phyloP scores from a whole-genome alignment of 2,113 vertebrate genomes.

The Neotragus moschatus region DNA sequence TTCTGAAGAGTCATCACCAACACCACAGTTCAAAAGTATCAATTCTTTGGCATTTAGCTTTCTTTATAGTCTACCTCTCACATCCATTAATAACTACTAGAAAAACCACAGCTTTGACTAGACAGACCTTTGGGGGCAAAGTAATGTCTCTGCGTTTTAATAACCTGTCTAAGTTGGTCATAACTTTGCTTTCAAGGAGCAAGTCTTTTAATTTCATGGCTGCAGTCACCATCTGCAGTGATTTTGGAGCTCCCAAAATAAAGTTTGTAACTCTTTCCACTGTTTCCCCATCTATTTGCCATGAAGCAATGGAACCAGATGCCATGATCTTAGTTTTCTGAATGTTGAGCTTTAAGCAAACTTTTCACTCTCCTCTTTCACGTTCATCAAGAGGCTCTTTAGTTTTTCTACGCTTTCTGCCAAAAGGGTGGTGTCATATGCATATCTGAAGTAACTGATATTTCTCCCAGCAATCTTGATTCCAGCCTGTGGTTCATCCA shows the following conservation, averaged over 20 bases:
- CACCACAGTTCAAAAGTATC: not conserved
- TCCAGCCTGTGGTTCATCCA: not conserved
- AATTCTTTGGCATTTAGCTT: not conserved
- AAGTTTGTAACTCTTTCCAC: not conserved
- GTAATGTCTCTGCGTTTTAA: not conserved
- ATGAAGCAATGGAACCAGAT: not conserved
- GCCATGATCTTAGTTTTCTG: not conserved
- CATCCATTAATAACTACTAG: not conserved
- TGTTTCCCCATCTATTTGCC: not conserved
- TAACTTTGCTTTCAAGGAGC: not conserved
- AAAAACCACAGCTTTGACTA: not conserved
- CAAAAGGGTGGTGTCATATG: not conserved
- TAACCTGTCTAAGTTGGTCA: not conserved
- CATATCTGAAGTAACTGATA: not conserved
- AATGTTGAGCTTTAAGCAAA: not conserved
- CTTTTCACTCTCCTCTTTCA: not conserved
- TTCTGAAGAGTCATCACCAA: not conserved
- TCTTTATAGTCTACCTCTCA: not conserved
- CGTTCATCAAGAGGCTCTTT: not conserved
- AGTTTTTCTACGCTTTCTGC: not conserved
- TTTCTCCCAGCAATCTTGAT: not conserved
- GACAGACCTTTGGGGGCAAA: not conserved
- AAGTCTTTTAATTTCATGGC: not conserved
- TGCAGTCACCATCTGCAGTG: not conserved
- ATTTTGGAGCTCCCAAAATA: not conserved